phyloP scores from a whole-genome alignment of 2,888 invertebrate genomes.

The Yponomeuta evonymella region DNA sequence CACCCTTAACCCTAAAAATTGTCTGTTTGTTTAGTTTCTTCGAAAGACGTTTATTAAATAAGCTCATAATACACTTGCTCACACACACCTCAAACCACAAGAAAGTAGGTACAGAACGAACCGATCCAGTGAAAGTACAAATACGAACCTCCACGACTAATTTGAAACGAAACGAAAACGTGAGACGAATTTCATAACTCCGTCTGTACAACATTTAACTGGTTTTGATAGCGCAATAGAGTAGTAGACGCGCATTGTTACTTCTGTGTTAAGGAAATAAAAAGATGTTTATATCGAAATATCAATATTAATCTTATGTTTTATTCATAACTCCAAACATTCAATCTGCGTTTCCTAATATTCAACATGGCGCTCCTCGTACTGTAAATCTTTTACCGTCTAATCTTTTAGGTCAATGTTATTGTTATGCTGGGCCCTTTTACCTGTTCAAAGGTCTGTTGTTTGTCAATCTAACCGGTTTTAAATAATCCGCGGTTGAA shows the following conservation, averaged over 20 bases:
- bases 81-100: neutral
- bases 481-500: neutral
- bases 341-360: no score
- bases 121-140: conserved; percentile 8
- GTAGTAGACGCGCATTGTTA: neutral
- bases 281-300: neutral
- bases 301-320: neutral
- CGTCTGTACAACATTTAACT: neutral
- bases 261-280: neutral
- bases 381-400: neutral
- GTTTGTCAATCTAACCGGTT: conserved; percentile 8
- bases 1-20: no score
- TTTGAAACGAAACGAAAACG: neutral
- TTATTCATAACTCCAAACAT: neutral
- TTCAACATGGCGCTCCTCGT: no score
- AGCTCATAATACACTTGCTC: neutral
- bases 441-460: conserved; percentile 6
- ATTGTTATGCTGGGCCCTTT: neutral
- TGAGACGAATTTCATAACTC: conserved; percentile 9
- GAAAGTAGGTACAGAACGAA: neutral
- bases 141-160: conserved; percentile 8
- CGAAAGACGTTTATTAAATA: no score
- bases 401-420: conserved; percentile 5
- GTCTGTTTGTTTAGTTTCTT: no score
- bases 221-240: neutral